Evolutionary conservation across 2,797 vertebrate genomes (phyloP).

Genomic region (Nannoperca australis): DNA sequence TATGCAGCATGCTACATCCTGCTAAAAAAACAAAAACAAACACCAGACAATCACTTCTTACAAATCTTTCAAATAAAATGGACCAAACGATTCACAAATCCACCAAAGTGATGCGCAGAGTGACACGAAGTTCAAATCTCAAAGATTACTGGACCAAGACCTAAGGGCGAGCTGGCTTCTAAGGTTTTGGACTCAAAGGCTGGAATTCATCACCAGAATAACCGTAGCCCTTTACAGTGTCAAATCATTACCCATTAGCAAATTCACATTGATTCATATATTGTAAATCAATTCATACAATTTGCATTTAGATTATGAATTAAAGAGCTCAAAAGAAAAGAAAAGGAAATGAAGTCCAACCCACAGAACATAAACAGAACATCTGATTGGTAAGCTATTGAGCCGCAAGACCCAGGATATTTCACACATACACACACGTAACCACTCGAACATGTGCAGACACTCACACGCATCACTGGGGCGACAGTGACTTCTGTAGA

Average conservation of each 20-base stretch:
- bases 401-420: not conserved
- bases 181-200: not conserved
- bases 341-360: not conserved
- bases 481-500: conserved; percentile 49
- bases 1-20: not conserved
- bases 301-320: not conserved
- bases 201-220: not conserved
- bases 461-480: conserved; percentile 45
- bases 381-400: no score
- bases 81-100: not conserved
- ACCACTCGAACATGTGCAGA: conserved; percentile 43
- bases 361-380: not conserved
- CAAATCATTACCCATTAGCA: not conserved
- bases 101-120: not conserved
- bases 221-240: not conserved
- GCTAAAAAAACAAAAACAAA: not conserved
- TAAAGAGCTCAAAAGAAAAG: not conserved
- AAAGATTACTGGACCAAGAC: no score
- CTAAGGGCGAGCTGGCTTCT: not conserved
- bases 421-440: conserved; percentile 2
- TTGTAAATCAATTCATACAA: not conserved
- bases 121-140: no score
- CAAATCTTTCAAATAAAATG: no score
- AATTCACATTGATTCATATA: not conserved
- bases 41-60: no score